A percentile compares a stretch with the other conserved stretches of the same genome.
Evolutionary conservation across 2,113 vertebrate genomes (phyloP).

Genomic region (Apaloderma vittatum): DNA sequence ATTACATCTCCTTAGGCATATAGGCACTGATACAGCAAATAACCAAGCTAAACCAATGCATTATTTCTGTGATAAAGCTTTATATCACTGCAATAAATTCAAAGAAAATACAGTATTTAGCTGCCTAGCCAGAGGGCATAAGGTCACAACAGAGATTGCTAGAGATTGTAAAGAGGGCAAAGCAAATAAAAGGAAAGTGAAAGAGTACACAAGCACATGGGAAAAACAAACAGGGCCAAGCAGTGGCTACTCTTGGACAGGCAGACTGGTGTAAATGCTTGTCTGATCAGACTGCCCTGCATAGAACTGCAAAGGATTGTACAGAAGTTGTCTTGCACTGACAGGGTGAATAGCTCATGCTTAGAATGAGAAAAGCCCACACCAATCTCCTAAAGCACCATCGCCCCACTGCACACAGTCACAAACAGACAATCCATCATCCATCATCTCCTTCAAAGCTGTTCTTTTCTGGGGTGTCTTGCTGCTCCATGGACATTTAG

Average conservation of each 20-base stretch:
- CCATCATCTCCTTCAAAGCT: not conserved
- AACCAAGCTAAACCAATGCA: not conserved
- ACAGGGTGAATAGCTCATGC: not conserved
- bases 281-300: not conserved
- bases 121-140: not conserved
- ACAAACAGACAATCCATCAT: not conserved
- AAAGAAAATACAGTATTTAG: not conserved
- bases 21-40: not conserved
- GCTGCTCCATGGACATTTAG: not conserved
- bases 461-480: not conserved
- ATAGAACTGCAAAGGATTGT: not conserved
- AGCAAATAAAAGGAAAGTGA: not conserved
- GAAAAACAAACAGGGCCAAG: not conserved
- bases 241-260: not conserved
- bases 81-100: not conserved
- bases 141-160: not conserved
- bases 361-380: not conserved
- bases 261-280: not conserved
- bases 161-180: not conserved
- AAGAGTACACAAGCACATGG: not conserved
- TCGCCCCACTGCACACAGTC: not conserved
- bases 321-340: not conserved
- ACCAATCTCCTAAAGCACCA: not conserved
- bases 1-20: not conserved
- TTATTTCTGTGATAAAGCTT: not conserved